A percentile compares a stretch with the other conserved stretches of the same genome.
These are phyloP conservation scores for Atrina japonica DNA, from an alignment of 2,888 invertebrate species.

Conservation along the genomic window DNA sequence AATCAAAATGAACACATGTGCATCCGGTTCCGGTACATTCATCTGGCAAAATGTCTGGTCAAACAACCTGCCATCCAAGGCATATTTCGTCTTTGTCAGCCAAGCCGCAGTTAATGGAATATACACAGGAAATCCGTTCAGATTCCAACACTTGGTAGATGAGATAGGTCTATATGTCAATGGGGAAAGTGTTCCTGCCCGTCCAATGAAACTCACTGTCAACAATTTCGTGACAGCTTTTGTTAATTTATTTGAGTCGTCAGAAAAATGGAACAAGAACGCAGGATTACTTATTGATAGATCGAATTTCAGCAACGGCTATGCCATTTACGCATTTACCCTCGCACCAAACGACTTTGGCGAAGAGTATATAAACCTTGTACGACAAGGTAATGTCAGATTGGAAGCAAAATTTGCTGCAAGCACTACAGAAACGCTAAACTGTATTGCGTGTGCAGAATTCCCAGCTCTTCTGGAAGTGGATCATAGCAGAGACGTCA, in stretches of 20 bases:
- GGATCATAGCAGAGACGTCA: conserved; percentile 19
- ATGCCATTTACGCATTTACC: too few relatives aligned
- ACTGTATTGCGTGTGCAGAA: conserved; percentile 32
- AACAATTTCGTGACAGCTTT: conserved; percentile 24
- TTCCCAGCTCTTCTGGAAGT: conserved; percentile 22
- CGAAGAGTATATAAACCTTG: conserved; percentile 35
- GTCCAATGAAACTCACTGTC: conserved; percentile 30
- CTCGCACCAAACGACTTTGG: too few relatives aligned
- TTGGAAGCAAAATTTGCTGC: conserved; percentile 23
- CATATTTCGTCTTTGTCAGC: conserved; percentile 21
- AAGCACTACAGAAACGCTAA: conserved; percentile 15
- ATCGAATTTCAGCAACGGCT: conserved; percentile 23
- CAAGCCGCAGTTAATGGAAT: conserved; percentile 26
- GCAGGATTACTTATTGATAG: conserved; percentile 17
- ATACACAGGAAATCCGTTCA: conserved; percentile 27
- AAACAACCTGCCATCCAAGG: conserved; percentile 29
- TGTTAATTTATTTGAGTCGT: conserved; percentile 30
- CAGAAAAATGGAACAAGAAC: conserved; percentile 34
- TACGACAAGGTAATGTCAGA: conserved; percentile 31
- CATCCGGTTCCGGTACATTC: conserved; percentile 23
- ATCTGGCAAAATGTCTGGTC: conserved; percentile 36
- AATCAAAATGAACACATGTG: conserved; percentile 32
- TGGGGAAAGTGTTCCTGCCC: too few relatives aligned
- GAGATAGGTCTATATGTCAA: conserved; percentile 32
- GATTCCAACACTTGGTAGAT: conserved; percentile 23